These are phyloP conservation scores for Hoplostethus atlanticus DNA, from an alignment of 2,797 vertebrate species.

Conservation along the genomic window DNA sequence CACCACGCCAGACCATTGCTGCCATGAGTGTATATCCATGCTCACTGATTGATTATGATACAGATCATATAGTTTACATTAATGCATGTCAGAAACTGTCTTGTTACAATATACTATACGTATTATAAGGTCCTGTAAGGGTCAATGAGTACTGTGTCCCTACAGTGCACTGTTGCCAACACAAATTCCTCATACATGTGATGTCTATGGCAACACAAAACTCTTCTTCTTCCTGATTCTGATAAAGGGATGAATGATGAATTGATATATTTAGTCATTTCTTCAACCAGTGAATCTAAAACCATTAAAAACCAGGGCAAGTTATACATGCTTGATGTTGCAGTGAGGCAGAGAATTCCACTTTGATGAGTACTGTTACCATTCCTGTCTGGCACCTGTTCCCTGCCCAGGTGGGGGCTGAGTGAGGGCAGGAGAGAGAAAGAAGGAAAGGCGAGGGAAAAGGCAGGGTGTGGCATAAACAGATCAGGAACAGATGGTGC, in stretches of 20 bases:
- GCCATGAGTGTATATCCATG: not conserved
- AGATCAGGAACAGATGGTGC: conserved; percentile 82
- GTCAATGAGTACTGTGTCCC: not conserved
- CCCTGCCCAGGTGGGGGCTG: conserved; percentile 62
- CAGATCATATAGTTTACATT: too few species aligned
- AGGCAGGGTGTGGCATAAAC: conserved; percentile 73
- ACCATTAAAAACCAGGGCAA: conserved; percentile 11
- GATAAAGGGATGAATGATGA: not conserved
- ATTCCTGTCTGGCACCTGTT: conserved; percentile 67
- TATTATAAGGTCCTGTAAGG: not conserved
- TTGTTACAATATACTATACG: not conserved
- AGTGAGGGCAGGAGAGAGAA: conserved; percentile 41
- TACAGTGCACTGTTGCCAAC: not conserved
- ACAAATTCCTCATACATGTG: not conserved
- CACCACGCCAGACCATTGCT: not conserved
- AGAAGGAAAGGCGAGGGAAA: conserved; percentile 44
- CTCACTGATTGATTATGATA: not conserved
- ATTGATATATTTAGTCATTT: conserved; percentile 3
- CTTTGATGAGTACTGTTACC: conserved; percentile 53
- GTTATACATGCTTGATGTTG: conserved; percentile 57
- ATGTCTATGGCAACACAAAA: not conserved
- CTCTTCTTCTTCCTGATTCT: not conserved
- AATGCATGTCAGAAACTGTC: too few species aligned
- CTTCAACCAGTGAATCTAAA: conserved; percentile 1
- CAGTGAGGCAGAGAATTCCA: conserved; percentile 29